Base-by-base conservation (phyloP, 2,888 invertebrate genomes). In the Abrostola triplasia region DNA sequence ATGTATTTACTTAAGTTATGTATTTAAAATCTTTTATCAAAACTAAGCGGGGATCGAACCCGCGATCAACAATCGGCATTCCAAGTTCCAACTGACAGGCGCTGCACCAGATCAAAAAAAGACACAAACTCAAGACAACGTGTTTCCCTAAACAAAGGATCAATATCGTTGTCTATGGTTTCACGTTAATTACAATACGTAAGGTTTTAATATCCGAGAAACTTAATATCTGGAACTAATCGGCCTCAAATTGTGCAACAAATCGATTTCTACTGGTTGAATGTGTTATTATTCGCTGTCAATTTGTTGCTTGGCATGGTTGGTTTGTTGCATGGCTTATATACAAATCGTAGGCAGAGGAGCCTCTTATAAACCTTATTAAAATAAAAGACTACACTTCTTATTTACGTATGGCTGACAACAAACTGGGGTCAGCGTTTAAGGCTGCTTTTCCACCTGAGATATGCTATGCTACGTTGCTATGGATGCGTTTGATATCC, bases 171-270 rank as follows among this genome's bases (percentile, higher is more conserved):
- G 38, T 56, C 36, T 10, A 37, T 47, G 74, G 68, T 49, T 62
- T 76, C 73, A 6, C 36, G 10, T 50, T 59, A 52, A 59, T 67
- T 56, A 47, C 40, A 52, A 59, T 36, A 50, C 48, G 49, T 12
- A 12, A 13, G 35, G 41, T 9, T n/a, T 0, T 10, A 13, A 38
- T 36, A 12, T 24, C 58, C 2, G 37, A 48, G 57, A 40, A 62
- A 77, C 42, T 62, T 36, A 50, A 77, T 77, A 60, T n/a, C 58
- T 73, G 66, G 54, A 70, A 70, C 70, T 62, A 71, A 71, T 67
- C 49, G 58, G 8, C 6, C 40, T 40, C 58, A 67, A 73, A 75
- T 56, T 57, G 13, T 67, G 61, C 11, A 49, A 51, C 49, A 24
- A 67, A 73, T 76, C 49, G 49, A 76, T 69, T 74, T 64, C 13